Base-by-base conservation (phyloP, 2,797 vertebrate genomes). In the Remorina albescens region DNA sequence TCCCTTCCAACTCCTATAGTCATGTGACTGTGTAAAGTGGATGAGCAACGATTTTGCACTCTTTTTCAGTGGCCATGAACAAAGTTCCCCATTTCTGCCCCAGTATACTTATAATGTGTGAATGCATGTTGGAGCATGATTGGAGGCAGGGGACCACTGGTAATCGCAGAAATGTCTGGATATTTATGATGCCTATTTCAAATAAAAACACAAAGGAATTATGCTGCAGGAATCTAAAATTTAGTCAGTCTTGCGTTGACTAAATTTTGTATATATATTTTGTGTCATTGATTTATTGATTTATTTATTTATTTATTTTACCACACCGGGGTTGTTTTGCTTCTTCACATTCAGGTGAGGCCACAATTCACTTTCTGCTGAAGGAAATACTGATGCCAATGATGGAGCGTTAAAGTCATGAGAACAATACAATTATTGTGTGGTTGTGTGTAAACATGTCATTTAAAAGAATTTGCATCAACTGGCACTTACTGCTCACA, bases 51-150 rank as follows among this genome's bases (percentile, higher is more conserved):
- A n/a, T n/a, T n/a, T n/a, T n/a, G n/a, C n/a, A n/a, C n/a, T n/a
- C 62, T 59, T 73, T 39, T 73, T 5, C 42, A 37, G 62, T 67
- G 60, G 51, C 59, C 57, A 72, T 78, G 44, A 76, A 57, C 69
- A 74, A 44, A 44, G 34, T 2, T 37, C 7, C 30, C 9, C 53
- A 9, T 25, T 57, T 46, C 46, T 67, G 54, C 12, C 44, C 41
- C 39, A 78, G n/a, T 7, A 58, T 28, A 60, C 39, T 28, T 42
- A n/a, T 1, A 6, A n/a, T 32, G 16, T 57, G 30, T 66, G 39
- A 67, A 57, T 63, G 7, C 9, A 46, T 50, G 28, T 32, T 46
- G 32, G 3, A 6, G 34, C 41, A 16, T 56, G 44, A 41, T 55
- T 56, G 26, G 3, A 4, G 46, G 26, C 32, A 72, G 39, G 3